Percentiles rank a stretch among this genome's conserved stretches.
These are phyloP conservation scores for Osmerus eperlanus DNA, from an alignment of 2,113 vertebrate species.

Conservation along the genomic window DNA sequence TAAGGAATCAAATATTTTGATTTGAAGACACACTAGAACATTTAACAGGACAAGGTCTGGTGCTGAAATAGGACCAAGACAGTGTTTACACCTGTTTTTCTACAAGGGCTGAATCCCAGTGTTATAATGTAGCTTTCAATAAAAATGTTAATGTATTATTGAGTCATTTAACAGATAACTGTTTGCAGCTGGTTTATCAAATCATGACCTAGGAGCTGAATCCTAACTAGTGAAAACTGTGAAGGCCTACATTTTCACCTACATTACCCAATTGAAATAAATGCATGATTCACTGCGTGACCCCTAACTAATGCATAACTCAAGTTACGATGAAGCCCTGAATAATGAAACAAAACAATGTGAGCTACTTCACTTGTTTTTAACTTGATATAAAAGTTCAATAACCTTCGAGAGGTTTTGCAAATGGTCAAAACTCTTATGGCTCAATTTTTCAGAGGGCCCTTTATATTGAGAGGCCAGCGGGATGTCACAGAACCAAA, in stretches of 20 bases:
- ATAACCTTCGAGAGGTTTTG: not conserved
- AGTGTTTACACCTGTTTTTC: not conserved
- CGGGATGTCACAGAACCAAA: conserved; percentile 41
- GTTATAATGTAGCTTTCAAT: not conserved
- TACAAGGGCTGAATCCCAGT: not conserved
- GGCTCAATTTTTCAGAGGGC: too few species aligned
- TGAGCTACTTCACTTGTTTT: not conserved
- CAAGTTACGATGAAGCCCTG: not conserved
- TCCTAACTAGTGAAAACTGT: not conserved
- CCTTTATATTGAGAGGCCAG: conserved; percentile 56
- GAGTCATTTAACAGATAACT: too few species aligned
- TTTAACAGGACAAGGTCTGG: not conserved
- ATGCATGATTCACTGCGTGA: not conserved
- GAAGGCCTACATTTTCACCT: not conserved
- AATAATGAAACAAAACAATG: not conserved
- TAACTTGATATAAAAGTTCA: not conserved
- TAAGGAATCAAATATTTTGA: not conserved
- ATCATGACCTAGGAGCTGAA: not conserved
- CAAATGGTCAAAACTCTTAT: not conserved
- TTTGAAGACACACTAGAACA: not conserved
- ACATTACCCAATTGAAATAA: not conserved
- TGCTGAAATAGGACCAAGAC: not conserved
- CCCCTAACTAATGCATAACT: not conserved
- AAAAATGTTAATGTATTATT: too few species aligned
- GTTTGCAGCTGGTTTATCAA: too few species aligned